A percentile compares a stretch with the other conserved stretches of the same genome.
These are phyloP conservation scores for Astreopora myriophthalma DNA, from an alignment of 64 coral and sea anemone genomes.

Conservation along the genomic window DNA sequence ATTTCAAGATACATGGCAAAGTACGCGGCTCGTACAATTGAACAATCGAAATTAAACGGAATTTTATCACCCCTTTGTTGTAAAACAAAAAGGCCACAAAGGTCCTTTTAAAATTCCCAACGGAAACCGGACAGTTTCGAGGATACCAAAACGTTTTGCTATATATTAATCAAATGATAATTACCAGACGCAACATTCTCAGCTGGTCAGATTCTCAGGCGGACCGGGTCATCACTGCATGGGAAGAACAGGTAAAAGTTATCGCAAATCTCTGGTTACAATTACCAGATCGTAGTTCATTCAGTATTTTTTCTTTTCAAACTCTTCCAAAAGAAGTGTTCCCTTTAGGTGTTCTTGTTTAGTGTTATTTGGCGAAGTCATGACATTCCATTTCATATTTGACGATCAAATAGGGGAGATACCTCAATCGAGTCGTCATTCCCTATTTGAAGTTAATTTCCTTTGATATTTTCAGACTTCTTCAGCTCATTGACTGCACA, in stretches of 20 bases:
- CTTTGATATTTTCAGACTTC: too few species aligned
- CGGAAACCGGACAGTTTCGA: background rate
- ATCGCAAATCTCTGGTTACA: too few species aligned
- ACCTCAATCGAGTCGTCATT: too few species aligned
- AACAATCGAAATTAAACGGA: background rate
- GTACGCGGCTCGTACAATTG: too few species aligned
- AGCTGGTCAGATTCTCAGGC: background rate
- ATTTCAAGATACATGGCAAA: too few species aligned
- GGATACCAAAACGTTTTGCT: background rate
- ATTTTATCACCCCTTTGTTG: background rate
- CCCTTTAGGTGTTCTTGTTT: background rate
- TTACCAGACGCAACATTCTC: background rate
- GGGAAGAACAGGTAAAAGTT: background rate
- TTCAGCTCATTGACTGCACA: too few species aligned
- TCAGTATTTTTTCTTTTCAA: background rate
- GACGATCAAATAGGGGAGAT: too few species aligned
- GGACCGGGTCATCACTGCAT: too few species aligned
- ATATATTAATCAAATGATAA: background rate
- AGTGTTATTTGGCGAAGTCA: too few species aligned
- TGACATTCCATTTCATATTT: too few species aligned
- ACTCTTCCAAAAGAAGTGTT: background rate
- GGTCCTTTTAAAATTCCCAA: conserved; percentile 26
- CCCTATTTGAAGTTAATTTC: too few species aligned
- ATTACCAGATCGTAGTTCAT: too few species aligned
- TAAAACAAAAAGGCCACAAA: background rate